Conservation (phyloP, 2,113 vertebrate species). For the Pelusios castaneus region DNA sequence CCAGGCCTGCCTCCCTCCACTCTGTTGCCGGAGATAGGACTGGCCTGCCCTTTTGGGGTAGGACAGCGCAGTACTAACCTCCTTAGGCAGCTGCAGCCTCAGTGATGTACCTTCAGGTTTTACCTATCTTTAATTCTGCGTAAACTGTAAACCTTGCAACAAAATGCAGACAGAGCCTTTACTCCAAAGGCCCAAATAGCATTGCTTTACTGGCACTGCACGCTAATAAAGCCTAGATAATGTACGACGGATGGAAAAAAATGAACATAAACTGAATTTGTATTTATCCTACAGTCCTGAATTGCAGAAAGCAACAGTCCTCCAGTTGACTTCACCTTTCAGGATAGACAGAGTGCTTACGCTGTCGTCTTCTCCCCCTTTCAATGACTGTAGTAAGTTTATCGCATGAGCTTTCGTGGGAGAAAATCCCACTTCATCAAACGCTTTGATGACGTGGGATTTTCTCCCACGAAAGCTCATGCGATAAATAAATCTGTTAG, state of each 20-base stretch:
- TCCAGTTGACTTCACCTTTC: constrained; percentile 45
- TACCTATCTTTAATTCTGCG: neutral
- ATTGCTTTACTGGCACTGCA: neutral
- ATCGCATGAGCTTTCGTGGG: too few species aligned
- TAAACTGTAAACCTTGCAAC: neutral
- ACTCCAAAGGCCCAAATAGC: neutral
- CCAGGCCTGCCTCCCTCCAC: too few species aligned
- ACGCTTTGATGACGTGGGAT: too few species aligned
- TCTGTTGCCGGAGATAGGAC: too few species aligned
- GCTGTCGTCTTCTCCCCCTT: constrained; percentile 42
- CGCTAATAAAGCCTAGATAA: neutral
- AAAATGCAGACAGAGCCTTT: neutral
- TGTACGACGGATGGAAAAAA: neutral
- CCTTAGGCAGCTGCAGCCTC: neutral
- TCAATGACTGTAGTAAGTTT: constrained; percentile 12
- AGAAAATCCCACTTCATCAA: too few species aligned
- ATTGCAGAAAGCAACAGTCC: constrained; percentile 47
- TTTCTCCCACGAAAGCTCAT: too few species aligned
- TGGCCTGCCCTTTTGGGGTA: neutral
- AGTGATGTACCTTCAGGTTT: neutral
- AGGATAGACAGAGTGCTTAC: neutral
- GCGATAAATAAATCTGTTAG: too few species aligned
- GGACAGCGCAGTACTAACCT: neutral
- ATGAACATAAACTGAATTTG: neutral
- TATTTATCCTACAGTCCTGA: constrained; percentile 1